Evolutionary conservation across 1,140 invertebrate species (phyloP), one percentile per base, ranked within the genome.

Genomic region (Aphis craccivora): DNA sequence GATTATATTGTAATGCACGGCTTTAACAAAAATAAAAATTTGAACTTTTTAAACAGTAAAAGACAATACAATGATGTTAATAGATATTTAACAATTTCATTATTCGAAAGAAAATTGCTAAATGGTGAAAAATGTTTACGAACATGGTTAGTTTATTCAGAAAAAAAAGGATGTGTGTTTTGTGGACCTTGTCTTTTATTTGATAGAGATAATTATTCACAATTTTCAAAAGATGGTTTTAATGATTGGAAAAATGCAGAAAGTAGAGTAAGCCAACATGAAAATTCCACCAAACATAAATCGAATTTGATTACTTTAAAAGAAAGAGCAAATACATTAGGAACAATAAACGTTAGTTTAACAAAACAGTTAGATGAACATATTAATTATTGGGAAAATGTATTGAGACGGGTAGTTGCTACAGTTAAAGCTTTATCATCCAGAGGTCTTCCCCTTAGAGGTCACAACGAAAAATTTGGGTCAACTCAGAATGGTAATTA

Each of bases 171-270:
- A 45, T 92, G 83, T 83, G 93, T 94, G 43, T 95, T 94, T 93
- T 95, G 94, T 93, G 94, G 40, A 90, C 90, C 94, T 81, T 95
- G 95, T 94, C 90, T 94, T 76, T 90, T 94, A 87, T 95, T 95
- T 94, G 91, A 51, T 89, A 92, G 93, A n/a, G 94, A 87, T 84
- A 90, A 51, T 55, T 48, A 81, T 94, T 87, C 90, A 91, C 93
- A 40, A 25, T 81, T 87, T 35, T 45, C 51, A 91, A 55, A 53
- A 94, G 94, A 94, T 94, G 94, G 94, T 81, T 94, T 94, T 81
- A 94, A 94, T 87, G 94, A 95, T 94, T 94, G 94, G 94, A 94
- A 94, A 94, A 94, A 95, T 94, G 94, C 93, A 30, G 60, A 88
- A 48, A 86, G 35, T 90, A 93, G 94, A 81, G 93, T 94, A 83